phyloP scores from a whole-genome alignment of 2,113 vertebrate species.

The Nothocercus julius region DNA sequence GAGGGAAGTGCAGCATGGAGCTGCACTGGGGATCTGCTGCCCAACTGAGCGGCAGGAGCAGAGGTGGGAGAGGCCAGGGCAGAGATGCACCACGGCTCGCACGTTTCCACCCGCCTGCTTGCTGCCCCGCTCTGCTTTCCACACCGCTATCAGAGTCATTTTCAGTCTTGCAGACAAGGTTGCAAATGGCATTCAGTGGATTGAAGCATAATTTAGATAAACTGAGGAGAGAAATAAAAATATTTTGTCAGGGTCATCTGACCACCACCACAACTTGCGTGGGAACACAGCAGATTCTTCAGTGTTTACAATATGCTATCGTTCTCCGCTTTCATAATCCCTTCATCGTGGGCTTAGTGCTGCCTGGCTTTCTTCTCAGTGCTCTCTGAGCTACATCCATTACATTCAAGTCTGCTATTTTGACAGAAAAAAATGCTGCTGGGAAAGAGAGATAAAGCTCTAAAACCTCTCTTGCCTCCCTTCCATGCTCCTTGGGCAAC shows the following conservation, averaged over 20 bases:
- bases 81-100: neutral
- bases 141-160: neutral
- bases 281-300: neutral
- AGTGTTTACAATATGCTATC: neutral
- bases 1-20: neutral
- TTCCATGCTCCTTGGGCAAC: neutral
- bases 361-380: neutral
- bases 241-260: neutral
- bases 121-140: neutral
- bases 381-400: neutral
- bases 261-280: neutral
- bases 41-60: neutral
- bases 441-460: neutral
- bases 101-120: neutral
- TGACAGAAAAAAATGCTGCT: neutral
- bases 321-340: neutral
- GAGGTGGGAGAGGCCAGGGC: neutral
- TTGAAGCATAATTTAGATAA: neutral
- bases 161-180: neutral
- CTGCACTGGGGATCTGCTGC: neutral
- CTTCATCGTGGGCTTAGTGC: neutral
- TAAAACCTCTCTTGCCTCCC: rapidly evolving
- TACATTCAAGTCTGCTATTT: neutral
- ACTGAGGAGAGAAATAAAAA: neutral
- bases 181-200: neutral